Evolutionary conservation across 2,888 invertebrate genomes (phyloP).

Genomic region (Diarsia rubi): DNA sequence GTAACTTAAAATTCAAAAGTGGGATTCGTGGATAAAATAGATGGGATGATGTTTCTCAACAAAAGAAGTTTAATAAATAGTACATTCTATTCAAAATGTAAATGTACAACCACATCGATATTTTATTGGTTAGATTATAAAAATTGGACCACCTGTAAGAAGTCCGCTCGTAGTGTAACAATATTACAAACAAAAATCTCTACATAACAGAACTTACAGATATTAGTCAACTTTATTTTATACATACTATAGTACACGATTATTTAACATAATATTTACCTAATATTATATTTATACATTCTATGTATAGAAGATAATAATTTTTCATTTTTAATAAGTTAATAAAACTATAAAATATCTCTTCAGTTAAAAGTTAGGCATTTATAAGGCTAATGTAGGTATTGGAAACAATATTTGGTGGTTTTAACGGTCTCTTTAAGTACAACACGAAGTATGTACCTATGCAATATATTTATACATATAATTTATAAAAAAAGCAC

Average conservation of each 20-base stretch:
- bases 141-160: conserved; percentile 90
- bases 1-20: not conserved
- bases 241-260: conserved; percentile 90
- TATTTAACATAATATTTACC: conserved; percentile 89
- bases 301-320: conserved; percentile 90
- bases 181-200: conserved; percentile 91
- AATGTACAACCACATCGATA: conserved; percentile 91
- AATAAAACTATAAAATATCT: conserved; percentile 91
- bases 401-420: conserved; percentile 90
- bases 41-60: conserved; percentile 83
- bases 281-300: conserved; percentile 88
- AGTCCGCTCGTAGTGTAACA: conserved; percentile 89
- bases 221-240: conserved; percentile 91
- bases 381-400: conserved; percentile 89
- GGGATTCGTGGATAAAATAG: conserved; percentile 68
- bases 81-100: conserved; percentile 90
- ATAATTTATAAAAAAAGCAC: conserved; percentile 84
- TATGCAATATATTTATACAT: conserved; percentile 73
- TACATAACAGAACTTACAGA: conserved; percentile 91
- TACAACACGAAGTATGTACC: conserved; percentile 82
- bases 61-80: conserved; percentile 90
- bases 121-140: conserved; percentile 91
- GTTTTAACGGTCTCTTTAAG: conserved; percentile 82
- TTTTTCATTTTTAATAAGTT: conserved; percentile 90
- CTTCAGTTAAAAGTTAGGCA: conserved; percentile 89